Evolutionary conservation across 2,113 vertebrate genomes (phyloP).

Genomic region (Fulmarus glacialis): DNA sequence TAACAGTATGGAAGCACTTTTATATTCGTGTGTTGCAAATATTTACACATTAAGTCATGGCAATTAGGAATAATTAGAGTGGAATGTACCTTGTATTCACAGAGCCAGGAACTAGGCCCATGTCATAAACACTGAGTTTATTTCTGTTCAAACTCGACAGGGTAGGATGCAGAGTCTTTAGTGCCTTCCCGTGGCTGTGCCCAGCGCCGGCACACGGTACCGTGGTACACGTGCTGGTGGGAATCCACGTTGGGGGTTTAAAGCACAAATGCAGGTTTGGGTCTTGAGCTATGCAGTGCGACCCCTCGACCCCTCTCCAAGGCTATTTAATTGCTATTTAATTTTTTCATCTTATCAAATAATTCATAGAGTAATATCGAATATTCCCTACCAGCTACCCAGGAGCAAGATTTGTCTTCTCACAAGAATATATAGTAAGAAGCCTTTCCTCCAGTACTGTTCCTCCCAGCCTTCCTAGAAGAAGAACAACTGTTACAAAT

Average conservation of each 20-base stretch:
- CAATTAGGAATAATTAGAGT: slow-evolving; percentile 59
- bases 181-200: neutral
- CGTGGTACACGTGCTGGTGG: neutral
- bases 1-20: slow-evolving; percentile 54
- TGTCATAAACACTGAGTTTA: neutral
- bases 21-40: slow-evolving; percentile 10
- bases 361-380: neutral
- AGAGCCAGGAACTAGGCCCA: neutral
- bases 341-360: neutral
- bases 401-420: neutral
- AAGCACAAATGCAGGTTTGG: neutral
- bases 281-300: neutral
- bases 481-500: neutral
- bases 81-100: slow-evolving; percentile 54
- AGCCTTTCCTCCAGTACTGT: neutral
- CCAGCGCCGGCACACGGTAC: neutral
- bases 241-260: fast-evolving
- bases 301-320: neutral
- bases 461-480: neutral
- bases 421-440: neutral
- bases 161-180: neutral
- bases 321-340: neutral
- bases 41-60: slow-evolving; percentile 56
- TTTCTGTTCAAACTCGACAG: neutral
- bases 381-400: neutral